Evolutionary conservation across 2,797 vertebrate species (phyloP), one percentile per base, ranked within the genome.

Genomic region (Mallotus villosus): DNA sequence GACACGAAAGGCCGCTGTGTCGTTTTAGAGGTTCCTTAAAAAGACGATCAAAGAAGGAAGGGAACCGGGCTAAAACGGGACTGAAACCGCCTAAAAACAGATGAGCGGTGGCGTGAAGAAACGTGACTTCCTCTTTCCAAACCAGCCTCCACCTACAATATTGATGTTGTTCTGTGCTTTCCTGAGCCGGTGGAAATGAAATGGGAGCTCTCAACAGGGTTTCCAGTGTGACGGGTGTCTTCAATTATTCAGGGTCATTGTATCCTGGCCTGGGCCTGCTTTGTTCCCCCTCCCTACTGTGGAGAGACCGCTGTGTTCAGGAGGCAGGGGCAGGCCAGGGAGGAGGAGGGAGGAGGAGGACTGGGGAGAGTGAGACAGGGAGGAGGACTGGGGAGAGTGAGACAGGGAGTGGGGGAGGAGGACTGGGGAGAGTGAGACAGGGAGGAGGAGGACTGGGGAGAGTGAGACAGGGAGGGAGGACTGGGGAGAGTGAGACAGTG

Each of bases 171-270:
- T 72, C 2, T 14, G 21, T 37, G 60, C 19, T 14, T 65, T 55
- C 6, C 19, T 19, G 53, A 37, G 64, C 75, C 74, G 72, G 61
- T 68, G 76, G 85, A 86, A 85, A 86, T 67, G 34, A 1, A 55
- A 55, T n/a, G 19, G 4, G 60, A 85, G 71, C 74, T 62, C 25
- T 59, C 62, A 24, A 37, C 67, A 11, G 5, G 73, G 76, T 77
- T 78, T 41, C 71, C 70, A 24, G 60, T 32, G 68, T 63, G 63
- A 60, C 1, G 12, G 68, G 7, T 34, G 16, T 41, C 59, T 46
- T 90, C 51, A 86, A 89, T 90, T 80, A 92, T 90, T 91, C 66
- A 91, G 71, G 80, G 74, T 58, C 46, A 73, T 19, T 74, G 66
- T 67, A 78, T 32, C 74, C 55, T 16, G 53, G 14, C 49, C 22